A percentile compares a stretch with the other conserved stretches of the same genome.
phyloP scores from a whole-genome alignment of 2,888 invertebrate genomes.

The Disparrhopalites patrizii region DNA sequence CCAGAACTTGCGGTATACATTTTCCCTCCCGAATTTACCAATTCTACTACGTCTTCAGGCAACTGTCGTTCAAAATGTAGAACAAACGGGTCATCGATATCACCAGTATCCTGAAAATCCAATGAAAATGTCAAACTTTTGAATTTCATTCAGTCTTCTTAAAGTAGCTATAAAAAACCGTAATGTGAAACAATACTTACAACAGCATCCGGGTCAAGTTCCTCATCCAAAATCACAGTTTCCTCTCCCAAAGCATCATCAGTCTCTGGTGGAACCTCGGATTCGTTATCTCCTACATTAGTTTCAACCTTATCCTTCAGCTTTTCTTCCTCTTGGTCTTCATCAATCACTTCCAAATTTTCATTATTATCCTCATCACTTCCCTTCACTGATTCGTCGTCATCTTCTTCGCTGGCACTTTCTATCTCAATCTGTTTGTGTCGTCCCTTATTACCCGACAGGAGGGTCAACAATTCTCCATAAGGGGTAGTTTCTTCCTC shows the following conservation, averaged over 20 bases:
- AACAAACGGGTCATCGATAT: conserved; percentile 61
- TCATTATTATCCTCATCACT: conserved; percentile 51
- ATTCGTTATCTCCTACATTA: too few species aligned
- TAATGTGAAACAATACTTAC: conserved; percentile 5
- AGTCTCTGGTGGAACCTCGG: too few species aligned
- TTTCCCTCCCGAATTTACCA: conserved; percentile 42
- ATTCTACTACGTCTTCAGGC: conserved; percentile 60
- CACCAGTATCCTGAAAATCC: conserved; percentile 39
- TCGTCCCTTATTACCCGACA: conserved; percentile 34
- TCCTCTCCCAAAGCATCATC: conserved; percentile 51
- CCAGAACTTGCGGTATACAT: conserved; percentile 50
- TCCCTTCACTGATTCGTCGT: conserved; percentile 51
- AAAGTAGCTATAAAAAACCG: background rate
- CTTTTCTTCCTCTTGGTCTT: conserved; percentile 49
- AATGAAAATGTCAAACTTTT: too few species aligned
- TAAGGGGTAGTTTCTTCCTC: conserved; percentile 45
- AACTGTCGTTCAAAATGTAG: conserved; percentile 67
- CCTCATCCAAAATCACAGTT: conserved; percentile 44
- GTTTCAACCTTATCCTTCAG: too few species aligned
- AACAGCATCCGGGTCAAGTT: conserved; percentile 47
- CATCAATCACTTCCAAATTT: conserved; percentile 56
- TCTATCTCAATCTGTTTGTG: background rate
- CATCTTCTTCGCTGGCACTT: background rate
- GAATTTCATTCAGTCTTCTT: conserved; percentile 7
- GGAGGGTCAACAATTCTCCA: conserved; percentile 40